Evolutionary conservation across 1,140 invertebrate species (phyloP), one percentile per base, ranked within the genome.

Genomic region (Drosophila parabipectinata): DNA sequence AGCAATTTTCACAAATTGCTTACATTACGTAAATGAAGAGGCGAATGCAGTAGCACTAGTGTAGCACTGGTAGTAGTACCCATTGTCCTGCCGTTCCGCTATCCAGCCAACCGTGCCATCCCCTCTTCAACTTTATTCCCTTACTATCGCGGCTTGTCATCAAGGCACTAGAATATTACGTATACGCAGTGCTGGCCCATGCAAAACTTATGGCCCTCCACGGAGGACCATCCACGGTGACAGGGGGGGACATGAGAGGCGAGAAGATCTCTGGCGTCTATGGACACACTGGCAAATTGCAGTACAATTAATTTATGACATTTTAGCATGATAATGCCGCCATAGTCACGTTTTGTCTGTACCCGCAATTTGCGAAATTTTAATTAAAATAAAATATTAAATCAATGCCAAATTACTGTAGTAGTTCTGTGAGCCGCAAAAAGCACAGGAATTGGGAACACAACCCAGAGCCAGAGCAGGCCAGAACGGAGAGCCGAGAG

Each of bases 21-120:
- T 87, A 82, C 82, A 87, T 87, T 87, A 87, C 83, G 82, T 87
- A 87, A 87, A 87, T 87, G 82, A 85, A 85, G 82, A 85, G 73
- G 60, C 71, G 69, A 66, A 37, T 47, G 73, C 79, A 80, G 78
- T 67, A 66, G 67, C 26, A 41, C 26, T 26, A 26, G 26, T 18
- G 18, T 18, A 18, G 26, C 26, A 28, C 26, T 28, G 6, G 12
- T 30, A 41, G 48, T 28, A 30, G 67, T 56, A 57, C 26, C 66
- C 66, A 69, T 71, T 71, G 67, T 71, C 67, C 67, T 71, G 67
- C 52, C 32, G 30, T 21, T 30, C 24, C 51, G 15, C 15, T 44
- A 9, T 44, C 41, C 41, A 18, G 41, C 41, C 39, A 4, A 1
- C n/a, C 39, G 58, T 21, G 4, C 34, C 8, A 34, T 41, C 32